These are phyloP conservation scores for Sturnus vulgaris DNA, from an alignment of 2,113 vertebrate species.

Conservation along the genomic window DNA sequence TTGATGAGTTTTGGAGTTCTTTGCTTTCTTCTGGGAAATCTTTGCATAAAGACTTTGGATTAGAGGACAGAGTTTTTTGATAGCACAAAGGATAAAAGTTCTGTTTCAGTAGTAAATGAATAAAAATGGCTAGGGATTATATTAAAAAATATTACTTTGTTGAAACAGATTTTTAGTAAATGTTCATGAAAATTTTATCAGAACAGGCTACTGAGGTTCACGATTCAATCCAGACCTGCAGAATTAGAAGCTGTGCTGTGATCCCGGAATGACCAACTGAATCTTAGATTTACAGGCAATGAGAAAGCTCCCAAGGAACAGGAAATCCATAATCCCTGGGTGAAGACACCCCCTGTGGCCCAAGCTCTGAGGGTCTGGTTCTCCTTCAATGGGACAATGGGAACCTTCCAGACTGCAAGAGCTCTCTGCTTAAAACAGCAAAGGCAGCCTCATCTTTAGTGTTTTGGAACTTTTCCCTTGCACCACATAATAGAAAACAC, in stretches of 20 bases:
- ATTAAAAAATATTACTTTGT: neutral
- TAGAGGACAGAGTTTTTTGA: neutral
- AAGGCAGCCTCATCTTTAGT: accelerated
- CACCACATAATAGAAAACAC: neutral
- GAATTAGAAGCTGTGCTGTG: neutral
- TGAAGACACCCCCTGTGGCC: neutral
- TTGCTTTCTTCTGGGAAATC: neutral
- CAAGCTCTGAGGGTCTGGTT: neutral
- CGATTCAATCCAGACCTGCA: neutral
- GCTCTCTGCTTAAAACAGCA: neutral
- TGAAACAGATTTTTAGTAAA: neutral
- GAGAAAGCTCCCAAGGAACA: neutral
- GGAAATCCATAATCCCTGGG: neutral
- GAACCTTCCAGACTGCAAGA: neutral
- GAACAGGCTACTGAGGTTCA: neutral
- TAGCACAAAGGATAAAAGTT: neutral
- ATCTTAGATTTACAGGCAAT: neutral
- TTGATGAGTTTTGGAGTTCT: neutral
- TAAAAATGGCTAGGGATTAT: neutral
- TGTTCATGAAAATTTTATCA: neutral
- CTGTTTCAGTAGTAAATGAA: neutral
- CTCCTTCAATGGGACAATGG: neutral
- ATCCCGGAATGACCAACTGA: neutral
- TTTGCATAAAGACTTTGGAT: neutral
- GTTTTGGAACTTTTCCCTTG: neutral